Percentiles rank a stretch among this genome's conserved stretches.
Evolutionary conservation across 2,113 vertebrate species (phyloP).

Genomic region (Mellivora capensis): DNA sequence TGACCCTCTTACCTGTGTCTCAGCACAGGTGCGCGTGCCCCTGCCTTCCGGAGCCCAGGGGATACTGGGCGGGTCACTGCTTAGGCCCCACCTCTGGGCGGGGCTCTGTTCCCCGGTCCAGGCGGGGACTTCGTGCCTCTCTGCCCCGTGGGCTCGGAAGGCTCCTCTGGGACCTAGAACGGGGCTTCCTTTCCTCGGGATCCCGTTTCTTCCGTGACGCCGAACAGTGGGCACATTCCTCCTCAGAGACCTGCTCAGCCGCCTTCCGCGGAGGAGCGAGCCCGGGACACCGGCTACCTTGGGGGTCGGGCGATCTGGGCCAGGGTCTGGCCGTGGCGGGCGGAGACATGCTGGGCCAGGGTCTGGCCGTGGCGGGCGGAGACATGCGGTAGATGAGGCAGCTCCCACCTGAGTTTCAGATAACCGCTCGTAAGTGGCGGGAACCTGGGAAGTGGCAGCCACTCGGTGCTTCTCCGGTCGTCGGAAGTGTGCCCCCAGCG

Average conservation of each 20-base stretch:
- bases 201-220: background rate
- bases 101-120: background rate
- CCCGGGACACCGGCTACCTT: accelerated
- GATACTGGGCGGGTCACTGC: no score
- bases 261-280: accelerated
- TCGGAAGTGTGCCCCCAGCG: no score
- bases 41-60: background rate
- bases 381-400: background rate
- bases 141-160: accelerated
- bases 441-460: background rate
- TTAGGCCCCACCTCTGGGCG: background rate
- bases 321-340: no score
- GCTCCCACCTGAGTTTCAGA: background rate
- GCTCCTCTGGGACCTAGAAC: background rate
- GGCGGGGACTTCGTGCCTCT: accelerated
- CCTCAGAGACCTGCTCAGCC: background rate
- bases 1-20: background rate
- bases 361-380: no score
- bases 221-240: background rate
- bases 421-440: background rate
- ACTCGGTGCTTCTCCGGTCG: background rate
- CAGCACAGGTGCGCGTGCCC: accelerated
- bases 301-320: no score
- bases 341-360: accelerated
- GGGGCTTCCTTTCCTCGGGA: background rate